phyloP scores from a whole-genome alignment of 2,113 vertebrate species.

The Prionailurus bengalensis region DNA sequence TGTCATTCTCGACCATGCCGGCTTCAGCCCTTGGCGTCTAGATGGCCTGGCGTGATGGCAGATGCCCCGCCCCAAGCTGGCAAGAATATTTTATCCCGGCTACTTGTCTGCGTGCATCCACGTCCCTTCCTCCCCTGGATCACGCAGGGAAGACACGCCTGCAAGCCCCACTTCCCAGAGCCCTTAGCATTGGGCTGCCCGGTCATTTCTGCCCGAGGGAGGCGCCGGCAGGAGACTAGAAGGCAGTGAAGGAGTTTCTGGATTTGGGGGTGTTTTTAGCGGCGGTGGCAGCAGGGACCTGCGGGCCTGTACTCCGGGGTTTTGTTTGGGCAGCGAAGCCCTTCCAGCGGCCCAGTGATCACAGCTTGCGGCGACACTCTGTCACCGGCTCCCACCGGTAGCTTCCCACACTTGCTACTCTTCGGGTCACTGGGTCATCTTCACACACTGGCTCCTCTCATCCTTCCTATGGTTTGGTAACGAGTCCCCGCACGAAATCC shows the following conservation, averaged over 20 bases:
- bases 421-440: background rate
- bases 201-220: background rate
- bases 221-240: background rate
- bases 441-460: rapidly evolving
- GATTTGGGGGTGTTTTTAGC: background rate
- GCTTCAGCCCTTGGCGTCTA: background rate
- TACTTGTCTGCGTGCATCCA: background rate
- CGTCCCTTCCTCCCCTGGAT: background rate
- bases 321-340: no score
- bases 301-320: no score
- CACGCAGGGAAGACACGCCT: no score
- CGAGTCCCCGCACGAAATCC: no score
- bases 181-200: no score
- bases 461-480: background rate
- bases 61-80: background rate
- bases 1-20: background rate
- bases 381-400: background rate
- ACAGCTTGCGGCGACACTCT: rapidly evolving
- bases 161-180: background rate
- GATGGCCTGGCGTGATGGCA: background rate
- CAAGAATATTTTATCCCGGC: background rate
- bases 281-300: background rate
- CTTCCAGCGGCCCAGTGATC: background rate
- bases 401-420: no score
- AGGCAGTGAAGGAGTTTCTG: background rate